phyloP scores from a whole-genome alignment of 2,113 vertebrate species.

The Thinocorus orbignyianus region DNA sequence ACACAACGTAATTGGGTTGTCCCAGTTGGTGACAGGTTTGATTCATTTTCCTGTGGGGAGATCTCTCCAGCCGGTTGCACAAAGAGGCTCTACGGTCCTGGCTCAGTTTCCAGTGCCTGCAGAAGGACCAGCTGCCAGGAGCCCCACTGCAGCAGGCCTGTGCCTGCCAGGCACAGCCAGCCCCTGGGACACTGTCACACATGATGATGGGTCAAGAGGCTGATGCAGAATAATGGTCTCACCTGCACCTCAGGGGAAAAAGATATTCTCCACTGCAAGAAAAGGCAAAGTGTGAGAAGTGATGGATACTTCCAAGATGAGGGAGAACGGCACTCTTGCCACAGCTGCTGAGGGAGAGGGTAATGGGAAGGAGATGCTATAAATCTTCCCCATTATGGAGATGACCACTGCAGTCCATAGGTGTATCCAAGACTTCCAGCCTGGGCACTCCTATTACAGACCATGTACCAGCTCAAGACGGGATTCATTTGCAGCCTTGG shows the following conservation, averaged over 20 bases:
- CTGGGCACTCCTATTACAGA: fast-evolving
- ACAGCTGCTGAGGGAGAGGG: background rate
- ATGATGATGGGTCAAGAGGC: background rate
- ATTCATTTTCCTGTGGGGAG: background rate
- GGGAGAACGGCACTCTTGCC: background rate
- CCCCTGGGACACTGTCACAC: fast-evolving
- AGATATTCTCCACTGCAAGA: background rate
- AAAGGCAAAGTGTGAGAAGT: background rate
- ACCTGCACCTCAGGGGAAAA: background rate
- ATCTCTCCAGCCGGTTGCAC: background rate
- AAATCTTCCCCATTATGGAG: background rate
- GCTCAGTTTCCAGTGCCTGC: background rate
- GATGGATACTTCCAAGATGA: background rate
- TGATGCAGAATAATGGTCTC: background rate
- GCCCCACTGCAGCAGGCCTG: fast-evolving
- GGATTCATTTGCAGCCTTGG: background rate
- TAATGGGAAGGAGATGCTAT: background rate
- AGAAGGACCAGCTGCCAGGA: background rate
- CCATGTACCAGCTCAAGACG: background rate
- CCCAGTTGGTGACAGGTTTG: background rate
- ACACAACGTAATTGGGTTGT: background rate
- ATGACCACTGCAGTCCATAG: background rate
- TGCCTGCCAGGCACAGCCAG: fast-evolving
- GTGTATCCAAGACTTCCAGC: background rate
- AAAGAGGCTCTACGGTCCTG: background rate